A percentile compares a stretch with the other conserved stretches of the same genome.
Evolutionary conservation across 2,888 invertebrate species (phyloP).

Genomic region (Eupithecia tripunctaria): DNA sequence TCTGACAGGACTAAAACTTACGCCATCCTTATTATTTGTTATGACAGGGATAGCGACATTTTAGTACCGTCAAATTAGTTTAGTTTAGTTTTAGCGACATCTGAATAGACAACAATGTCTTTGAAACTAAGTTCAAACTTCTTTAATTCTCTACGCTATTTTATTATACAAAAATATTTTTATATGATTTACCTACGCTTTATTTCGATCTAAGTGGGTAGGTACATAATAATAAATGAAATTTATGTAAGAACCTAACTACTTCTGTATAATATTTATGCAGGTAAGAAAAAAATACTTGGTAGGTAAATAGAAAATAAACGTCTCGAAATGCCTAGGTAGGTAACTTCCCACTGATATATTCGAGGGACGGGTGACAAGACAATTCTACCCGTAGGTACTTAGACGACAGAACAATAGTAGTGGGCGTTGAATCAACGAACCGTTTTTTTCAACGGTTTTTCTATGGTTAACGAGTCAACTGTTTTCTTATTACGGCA

Average conservation of each 20-base stretch:
- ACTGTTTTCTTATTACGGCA: too few species aligned
- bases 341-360: background rate
- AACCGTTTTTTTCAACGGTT: too few species aligned
- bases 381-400: background rate
- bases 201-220: background rate
- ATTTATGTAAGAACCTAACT: background rate
- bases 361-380: background rate
- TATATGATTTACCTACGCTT: background rate
- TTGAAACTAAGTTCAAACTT: background rate
- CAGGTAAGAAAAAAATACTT: background rate
- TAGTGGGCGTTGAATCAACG: too few species aligned
- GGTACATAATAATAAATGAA: background rate
- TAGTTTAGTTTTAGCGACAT: too few species aligned
- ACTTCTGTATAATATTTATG: background rate
- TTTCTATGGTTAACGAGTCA: too few species aligned
- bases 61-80: too few species aligned
- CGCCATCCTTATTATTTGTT: too few species aligned
- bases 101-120: too few species aligned
- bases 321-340: background rate
- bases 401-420: background rate
- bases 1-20: too few species aligned
- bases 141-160: background rate
- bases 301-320: background rate
- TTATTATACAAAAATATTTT: background rate
- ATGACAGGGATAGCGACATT: too few species aligned